Evolutionary conservation across 2,888 invertebrate genomes (phyloP), one percentile per base, ranked within the genome.

Genomic region (Automeris io): DNA sequence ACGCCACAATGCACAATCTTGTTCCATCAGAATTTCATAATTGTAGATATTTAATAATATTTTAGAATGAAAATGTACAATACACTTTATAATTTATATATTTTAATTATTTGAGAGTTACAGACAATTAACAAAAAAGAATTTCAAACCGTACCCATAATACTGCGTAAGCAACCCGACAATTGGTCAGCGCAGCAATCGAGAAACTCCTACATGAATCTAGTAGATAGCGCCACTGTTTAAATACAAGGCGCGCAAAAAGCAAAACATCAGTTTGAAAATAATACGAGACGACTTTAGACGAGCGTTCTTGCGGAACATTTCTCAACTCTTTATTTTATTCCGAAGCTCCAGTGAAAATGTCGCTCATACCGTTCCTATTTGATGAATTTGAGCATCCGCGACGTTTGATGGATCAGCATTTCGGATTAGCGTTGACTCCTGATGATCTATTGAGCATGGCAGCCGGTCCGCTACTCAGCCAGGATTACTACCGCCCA

Each of bases 281-380:
- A 45, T 50, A 51, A 46, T 35, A 53, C 47, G 38, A 41, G 41
- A 50, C 38, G 12, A 8, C 29, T 7, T 4, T 16, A 31, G 23
- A 34, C 33, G 16, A 11, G 38, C 36, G 26, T 2, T 29, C 29
- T 1, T 43, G 18, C 37, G 34, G 41, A n/a, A 44, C 35, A 33
- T 41, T 35, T 33, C n/a, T 32, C 31, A 18, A 12, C 13, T 25
- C 11, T 32, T 22, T 26, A 31, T 31, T 29, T 35, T 35, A 35
- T 40, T 12, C n/a, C n/a, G 33, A 43, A 33, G 39, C 32, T 37
- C n/a, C n/a, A n/a, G n/a, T 11, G 31, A 70, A 56, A 50, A 89
- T 88, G 88, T 87, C 88, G 45, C 53, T 88, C 43, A 62, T 88
- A 8, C 88, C 88, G 9, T 78, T 83, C 44, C 40, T 88, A 34